phyloP scores from a whole-genome alignment of 2,113 vertebrate genomes.

The Gallinago undulata region DNA sequence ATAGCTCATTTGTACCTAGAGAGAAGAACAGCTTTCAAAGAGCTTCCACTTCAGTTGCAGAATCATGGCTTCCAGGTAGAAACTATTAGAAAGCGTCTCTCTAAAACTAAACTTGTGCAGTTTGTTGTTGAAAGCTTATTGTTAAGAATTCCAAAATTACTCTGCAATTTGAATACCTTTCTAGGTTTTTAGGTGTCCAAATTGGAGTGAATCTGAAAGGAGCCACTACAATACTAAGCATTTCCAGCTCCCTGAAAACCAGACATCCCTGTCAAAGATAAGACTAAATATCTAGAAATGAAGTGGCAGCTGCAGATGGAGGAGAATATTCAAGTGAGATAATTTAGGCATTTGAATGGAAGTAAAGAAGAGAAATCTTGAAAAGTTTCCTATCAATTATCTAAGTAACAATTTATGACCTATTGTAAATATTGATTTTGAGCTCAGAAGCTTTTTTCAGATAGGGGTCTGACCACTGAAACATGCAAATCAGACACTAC shows the following conservation, averaged over 20 bases:
- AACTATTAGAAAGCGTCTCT: background rate
- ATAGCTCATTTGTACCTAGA: conserved; percentile 22
- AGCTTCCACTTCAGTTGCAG: conserved; percentile 19
- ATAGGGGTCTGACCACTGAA: background rate
- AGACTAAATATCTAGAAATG: background rate
- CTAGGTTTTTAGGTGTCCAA: background rate
- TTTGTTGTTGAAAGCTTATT: background rate
- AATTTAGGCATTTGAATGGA: background rate
- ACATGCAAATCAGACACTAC: background rate
- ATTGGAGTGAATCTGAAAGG: background rate
- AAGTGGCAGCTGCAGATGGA: background rate
- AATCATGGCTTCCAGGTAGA: conserved; percentile 13
- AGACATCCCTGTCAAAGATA: background rate
- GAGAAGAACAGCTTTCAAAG: conserved; percentile 26
- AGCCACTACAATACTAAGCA: background rate
- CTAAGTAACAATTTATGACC: background rate
- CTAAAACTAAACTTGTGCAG: background rate
- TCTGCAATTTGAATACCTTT: background rate
- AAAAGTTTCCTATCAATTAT: background rate
- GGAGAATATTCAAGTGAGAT: background rate
- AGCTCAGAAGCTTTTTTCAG: background rate
- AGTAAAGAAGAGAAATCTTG: background rate
- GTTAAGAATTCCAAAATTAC: background rate
- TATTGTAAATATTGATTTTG: background rate
- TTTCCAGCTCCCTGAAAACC: background rate